Conservation (phyloP, 2,888 invertebrate genomes). For the Andrena hattorfiana region DNA sequence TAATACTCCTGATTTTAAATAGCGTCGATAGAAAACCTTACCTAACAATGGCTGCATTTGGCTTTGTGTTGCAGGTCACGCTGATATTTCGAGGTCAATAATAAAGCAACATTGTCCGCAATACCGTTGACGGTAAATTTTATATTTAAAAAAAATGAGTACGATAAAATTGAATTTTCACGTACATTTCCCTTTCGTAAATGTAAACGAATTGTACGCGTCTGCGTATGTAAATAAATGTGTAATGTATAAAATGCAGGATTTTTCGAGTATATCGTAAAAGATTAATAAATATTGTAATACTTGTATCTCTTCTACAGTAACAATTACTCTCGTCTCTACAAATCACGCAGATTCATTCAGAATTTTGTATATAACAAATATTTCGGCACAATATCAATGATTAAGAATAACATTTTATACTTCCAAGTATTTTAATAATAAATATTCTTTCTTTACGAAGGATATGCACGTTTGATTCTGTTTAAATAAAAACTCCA, state of each 20-base stretch:
- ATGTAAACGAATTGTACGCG: constrained; percentile 29
- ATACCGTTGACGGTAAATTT: constrained; percentile 76
- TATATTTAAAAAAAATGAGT: constrained; percentile 7
- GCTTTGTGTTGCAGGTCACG: constrained; percentile 85
- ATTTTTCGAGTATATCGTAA: constrained; percentile 1
- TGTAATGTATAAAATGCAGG: neutral
- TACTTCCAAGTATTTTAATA: neutral
- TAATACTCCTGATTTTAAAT: constrained; percentile 9
- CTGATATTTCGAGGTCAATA: constrained; percentile 87
- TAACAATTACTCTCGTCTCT: neutral
- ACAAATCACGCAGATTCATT: too few relatives aligned
- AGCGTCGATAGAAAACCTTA: neutral
- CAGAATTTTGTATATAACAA: too few relatives aligned
- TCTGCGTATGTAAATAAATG: constrained; percentile 41
- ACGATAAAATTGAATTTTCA: constrained; percentile 5
- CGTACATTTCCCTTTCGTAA: constrained; percentile 28
- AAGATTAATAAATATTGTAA: constrained; percentile 12
- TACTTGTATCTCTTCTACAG: constrained; percentile 11
- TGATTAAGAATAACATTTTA: neutral
- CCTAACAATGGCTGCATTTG: constrained; percentile 31
- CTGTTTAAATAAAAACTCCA: neutral
- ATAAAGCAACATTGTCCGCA: constrained; percentile 88
- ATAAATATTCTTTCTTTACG: neutral
- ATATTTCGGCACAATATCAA: too few relatives aligned
- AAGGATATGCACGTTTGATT: neutral